These are phyloP conservation scores for Macrosiphum euphorbiae DNA, from an alignment of 2,888 invertebrate species.

Conservation along the genomic window DNA sequence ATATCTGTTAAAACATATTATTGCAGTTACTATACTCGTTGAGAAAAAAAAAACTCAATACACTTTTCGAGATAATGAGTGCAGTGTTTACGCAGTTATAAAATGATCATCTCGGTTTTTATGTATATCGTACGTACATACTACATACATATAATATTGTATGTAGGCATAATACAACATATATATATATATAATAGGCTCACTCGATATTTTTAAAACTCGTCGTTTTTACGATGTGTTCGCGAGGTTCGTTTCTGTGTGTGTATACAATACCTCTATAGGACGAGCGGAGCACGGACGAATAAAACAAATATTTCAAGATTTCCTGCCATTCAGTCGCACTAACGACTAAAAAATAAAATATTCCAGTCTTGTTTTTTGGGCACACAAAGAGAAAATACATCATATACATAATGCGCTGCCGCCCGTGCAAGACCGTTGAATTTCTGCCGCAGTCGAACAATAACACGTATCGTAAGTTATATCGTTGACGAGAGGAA, in stretches of 20 bases:
- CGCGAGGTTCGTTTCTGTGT: neutral
- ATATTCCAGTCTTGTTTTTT: slow-evolving; percentile 63
- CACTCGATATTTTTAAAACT: slow-evolving; percentile 35
- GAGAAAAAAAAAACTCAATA: neutral
- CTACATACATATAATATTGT: no score
- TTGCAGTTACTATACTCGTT: no score
- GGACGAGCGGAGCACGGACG: slow-evolving; percentile 3
- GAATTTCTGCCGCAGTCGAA: slow-evolving; percentile 14
- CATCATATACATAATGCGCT: neutral
- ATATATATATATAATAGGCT: neutral
- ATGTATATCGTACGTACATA: neutral
- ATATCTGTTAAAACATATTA: no score
- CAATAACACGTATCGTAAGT: slow-evolving; percentile 34
- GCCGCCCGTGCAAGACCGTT: slow-evolving; percentile 27
- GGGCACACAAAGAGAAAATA: slow-evolving; percentile 43
- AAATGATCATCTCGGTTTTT: neutral
- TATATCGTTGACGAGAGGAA: neutral
- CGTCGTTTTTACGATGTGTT: slow-evolving; percentile 45
- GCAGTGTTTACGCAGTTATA: neutral
- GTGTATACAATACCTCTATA: neutral
- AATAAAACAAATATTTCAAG: slow-evolving; percentile 64
- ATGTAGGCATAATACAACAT: neutral
- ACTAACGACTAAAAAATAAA: slow-evolving; percentile 55
- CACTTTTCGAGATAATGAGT: neutral
- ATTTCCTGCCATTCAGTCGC: slow-evolving; percentile 63